phyloP scores from a whole-genome alignment of 2,888 invertebrate genomes.

The Cybosia mesomella region DNA sequence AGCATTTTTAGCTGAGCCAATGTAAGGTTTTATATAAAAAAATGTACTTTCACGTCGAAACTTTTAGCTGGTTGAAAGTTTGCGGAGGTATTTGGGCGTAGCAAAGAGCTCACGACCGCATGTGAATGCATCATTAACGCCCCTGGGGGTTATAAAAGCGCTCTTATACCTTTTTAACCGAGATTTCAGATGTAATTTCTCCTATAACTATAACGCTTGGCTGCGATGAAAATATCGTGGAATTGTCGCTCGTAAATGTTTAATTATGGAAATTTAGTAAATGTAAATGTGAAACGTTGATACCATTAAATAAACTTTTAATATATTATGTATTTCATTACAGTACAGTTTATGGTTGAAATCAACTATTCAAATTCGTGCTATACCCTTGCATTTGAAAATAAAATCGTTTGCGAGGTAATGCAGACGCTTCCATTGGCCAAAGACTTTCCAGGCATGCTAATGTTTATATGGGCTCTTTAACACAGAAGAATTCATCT shows the following conservation, averaged over 20 bases:
- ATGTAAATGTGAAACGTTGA: slow-evolving; percentile 16
- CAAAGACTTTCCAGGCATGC: no score
- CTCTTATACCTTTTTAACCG: slow-evolving; percentile 29
- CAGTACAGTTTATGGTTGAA: background rate
- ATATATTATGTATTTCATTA: slow-evolving; percentile 10
- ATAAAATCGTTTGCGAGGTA: no score
- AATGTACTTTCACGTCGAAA: slow-evolving; percentile 20
- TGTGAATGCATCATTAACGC: slow-evolving; percentile 51
- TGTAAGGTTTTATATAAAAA: slow-evolving; percentile 30
- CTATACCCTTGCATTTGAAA: no score
- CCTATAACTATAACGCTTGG: slow-evolving; percentile 31
- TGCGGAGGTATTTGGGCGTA: slow-evolving; percentile 19
- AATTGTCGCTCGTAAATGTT: slow-evolving; percentile 29
- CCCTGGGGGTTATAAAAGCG: slow-evolving; percentile 26
- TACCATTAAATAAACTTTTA: slow-evolving; percentile 3
- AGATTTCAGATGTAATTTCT: slow-evolving; percentile 42
- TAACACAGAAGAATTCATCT: no score
- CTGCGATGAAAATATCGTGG: slow-evolving; percentile 19
- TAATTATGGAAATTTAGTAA: slow-evolving; percentile 41
- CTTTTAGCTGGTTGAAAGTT: slow-evolving; percentile 22
- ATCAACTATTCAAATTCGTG: no score
- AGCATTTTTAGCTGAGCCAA: slow-evolving; percentile 21
- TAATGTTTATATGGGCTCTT: no score
- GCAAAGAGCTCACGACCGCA: slow-evolving; percentile 25
- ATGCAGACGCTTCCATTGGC: no score